Percentiles rank a stretch among this genome's conserved stretches.
Evolutionary conservation across 2,113 vertebrate genomes (phyloP).

Genomic region (Probosciger aterrimus): DNA sequence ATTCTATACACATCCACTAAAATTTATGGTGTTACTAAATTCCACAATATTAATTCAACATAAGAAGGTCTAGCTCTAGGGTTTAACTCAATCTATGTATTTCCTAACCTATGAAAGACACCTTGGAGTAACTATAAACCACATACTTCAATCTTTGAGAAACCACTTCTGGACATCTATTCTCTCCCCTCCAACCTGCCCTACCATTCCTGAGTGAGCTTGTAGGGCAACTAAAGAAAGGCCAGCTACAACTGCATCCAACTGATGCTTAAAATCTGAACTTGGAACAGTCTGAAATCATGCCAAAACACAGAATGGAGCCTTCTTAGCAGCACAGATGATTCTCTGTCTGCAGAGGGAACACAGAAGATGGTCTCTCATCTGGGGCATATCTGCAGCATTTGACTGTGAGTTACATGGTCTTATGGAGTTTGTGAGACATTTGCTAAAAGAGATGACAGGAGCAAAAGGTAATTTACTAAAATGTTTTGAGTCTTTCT

Average conservation of each 20-base stretch:
- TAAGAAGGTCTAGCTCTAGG: neutral
- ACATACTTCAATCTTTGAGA: neutral
- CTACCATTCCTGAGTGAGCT: neutral
- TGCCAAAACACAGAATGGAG: constrained; percentile 43
- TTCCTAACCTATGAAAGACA: neutral
- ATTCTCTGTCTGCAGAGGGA: constrained; percentile 2
- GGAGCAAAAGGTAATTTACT: constrained; percentile 62
- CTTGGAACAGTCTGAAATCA: constrained; percentile 18
- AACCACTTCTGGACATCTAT: neutral
- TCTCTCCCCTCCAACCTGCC: neutral
- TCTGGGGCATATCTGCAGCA: constrained; percentile 44
- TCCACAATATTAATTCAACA: neutral
- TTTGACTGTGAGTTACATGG: constrained; percentile 7
- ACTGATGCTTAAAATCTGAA: constrained; percentile 10
- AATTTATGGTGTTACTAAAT: neutral
- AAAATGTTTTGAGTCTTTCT: constrained; percentile 53
- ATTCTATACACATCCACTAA: neutral
- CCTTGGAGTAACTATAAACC: neutral
- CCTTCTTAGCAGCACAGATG: constrained; percentile 64
- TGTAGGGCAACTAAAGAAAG: neutral
- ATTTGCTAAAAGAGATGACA: constrained; percentile 44
- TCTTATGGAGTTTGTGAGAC: constrained; percentile 29
- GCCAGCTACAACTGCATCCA: neutral
- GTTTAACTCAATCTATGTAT: neutral
- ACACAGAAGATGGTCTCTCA: constrained; percentile 67